Conservation (phyloP, 1,140 invertebrate genomes). For the Drosophila pruinosa region DNA sequence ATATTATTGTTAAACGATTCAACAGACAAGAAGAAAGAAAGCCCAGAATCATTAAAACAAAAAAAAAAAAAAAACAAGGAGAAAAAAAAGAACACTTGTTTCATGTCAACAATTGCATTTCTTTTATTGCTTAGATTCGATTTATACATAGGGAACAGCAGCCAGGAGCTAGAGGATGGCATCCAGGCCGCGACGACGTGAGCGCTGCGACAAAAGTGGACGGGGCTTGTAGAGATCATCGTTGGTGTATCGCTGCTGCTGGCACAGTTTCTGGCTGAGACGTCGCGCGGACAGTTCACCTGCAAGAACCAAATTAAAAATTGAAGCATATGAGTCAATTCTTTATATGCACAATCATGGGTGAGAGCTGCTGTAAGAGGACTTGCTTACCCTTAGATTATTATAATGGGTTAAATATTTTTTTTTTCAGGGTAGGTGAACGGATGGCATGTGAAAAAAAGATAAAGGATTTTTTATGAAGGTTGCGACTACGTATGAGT, state of each 20-base stretch:
- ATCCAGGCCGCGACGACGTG: conserved; percentile 72
- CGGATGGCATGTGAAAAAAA: conserved; percentile 61
- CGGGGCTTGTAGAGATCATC: conserved; percentile 89
- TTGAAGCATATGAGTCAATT: not conserved
- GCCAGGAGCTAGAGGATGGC: conserved; percentile 55
- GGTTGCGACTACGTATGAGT: not conserved
- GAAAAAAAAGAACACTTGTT: conserved; percentile 26
- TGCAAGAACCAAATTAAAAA: conserved; percentile 2
- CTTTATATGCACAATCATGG: not conserved
- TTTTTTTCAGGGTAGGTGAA: conserved; percentile 20
- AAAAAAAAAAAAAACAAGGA: conserved; percentile 42
- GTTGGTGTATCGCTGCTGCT: conserved; percentile 86
- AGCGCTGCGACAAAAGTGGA: conserved; percentile 83
- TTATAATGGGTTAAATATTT: conserved; percentile 5
- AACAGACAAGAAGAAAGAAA: conserved; percentile 31
- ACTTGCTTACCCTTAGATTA: conserved; percentile 15
- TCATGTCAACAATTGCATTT: conserved; percentile 62
- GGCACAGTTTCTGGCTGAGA: conserved; percentile 63
- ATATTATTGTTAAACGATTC: conserved; percentile 68
- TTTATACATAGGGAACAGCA: conserved; percentile 2
- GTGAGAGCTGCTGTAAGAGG: not conserved
- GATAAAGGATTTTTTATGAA: conserved; percentile 33
- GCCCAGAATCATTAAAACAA: conserved; percentile 18
- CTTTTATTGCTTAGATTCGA: conserved; percentile 42
- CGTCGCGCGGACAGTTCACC: conserved; percentile 46